These are phyloP conservation scores for Cephonodes hylas DNA, from an alignment of 2,888 invertebrate genomes.

Conservation along the genomic window DNA sequence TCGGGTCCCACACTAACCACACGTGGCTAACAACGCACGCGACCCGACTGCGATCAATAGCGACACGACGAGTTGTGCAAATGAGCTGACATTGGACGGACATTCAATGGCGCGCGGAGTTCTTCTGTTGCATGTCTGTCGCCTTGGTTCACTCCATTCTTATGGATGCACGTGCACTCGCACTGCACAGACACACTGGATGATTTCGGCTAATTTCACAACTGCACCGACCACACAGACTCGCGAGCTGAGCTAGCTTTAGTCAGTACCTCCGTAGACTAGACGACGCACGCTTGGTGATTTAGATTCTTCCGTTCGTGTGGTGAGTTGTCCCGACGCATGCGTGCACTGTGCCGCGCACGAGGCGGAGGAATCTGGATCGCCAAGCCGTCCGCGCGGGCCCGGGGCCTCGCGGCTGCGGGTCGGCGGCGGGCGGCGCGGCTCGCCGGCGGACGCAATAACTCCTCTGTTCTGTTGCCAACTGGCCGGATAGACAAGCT, in stretches of 20 bases:
- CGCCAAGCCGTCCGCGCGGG: neutral
- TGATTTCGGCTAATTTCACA: constrained; percentile 76
- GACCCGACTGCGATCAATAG: neutral
- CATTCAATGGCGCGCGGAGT: constrained; percentile 51
- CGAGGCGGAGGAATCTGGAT: constrained; percentile 1
- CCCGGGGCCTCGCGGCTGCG: constrained; percentile 11
- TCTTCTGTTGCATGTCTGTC: constrained; percentile 51
- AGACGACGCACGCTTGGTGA: constrained; percentile 40
- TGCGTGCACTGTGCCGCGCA: neutral
- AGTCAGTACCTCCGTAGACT: constrained; percentile 44
- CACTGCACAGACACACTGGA: constrained; percentile 55
- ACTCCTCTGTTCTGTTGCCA: constrained; percentile 53
- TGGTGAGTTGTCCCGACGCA: neutral
- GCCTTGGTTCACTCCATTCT: constrained; percentile 25
- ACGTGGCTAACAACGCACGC: neutral
- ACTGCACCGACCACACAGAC: constrained; percentile 54
- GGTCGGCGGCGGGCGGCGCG: neutral
- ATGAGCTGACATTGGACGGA: constrained; percentile 78
- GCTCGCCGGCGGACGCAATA: constrained; percentile 13
- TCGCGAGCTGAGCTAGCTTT: constrained; percentile 53
- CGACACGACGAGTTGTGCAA: constrained; percentile 54
- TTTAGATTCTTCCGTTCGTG: constrained; percentile 11
- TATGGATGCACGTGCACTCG: constrained; percentile 33
- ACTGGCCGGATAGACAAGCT: constrained; percentile 94
- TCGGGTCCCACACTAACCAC: constrained; percentile 35